These are phyloP conservation scores for Netta rufina DNA, from an alignment of 2,797 vertebrate species.

Conservation along the genomic window DNA sequence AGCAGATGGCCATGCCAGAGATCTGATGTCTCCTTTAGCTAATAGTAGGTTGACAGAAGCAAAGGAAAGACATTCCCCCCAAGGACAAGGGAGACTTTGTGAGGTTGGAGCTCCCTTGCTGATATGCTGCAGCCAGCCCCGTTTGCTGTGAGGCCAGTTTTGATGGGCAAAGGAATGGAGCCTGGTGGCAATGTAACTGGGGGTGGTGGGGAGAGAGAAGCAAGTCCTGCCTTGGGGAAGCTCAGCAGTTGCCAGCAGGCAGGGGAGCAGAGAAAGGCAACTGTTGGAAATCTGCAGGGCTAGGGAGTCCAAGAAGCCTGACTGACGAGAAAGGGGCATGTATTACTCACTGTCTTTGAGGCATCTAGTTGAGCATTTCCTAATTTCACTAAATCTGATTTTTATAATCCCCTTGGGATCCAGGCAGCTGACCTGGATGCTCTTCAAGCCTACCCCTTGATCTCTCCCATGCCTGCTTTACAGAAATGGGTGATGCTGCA, in stretches of 20 bases:
- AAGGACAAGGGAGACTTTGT: not conserved
- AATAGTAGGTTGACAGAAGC: not conserved
- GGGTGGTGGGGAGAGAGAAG: not conserved
- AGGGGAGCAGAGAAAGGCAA: not conserved
- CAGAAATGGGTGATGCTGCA: not conserved
- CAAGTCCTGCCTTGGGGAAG: not conserved
- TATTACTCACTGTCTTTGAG: not conserved
- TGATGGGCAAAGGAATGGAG: not conserved
- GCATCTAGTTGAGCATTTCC: not conserved
- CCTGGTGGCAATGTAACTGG: not conserved
- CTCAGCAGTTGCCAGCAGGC: not conserved
- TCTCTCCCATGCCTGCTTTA: not conserved
- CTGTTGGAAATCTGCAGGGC: not conserved
- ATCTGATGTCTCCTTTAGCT: not conserved
- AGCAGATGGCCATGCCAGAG: not conserved
- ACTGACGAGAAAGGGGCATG: not conserved
- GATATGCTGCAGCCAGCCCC: not conserved
- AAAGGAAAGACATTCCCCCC: not conserved
- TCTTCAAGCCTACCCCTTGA: accelerated
- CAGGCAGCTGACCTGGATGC: not conserved
- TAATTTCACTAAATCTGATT: not conserved
- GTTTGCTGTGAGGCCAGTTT: not conserved
- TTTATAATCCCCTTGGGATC: not conserved
- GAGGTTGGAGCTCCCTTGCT: not conserved
- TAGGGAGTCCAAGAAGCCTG: not conserved